These are phyloP conservation scores for Scaptodrosophila lebanonensis DNA, from an alignment of 1,140 invertebrate genomes.

Conservation along the genomic window DNA sequence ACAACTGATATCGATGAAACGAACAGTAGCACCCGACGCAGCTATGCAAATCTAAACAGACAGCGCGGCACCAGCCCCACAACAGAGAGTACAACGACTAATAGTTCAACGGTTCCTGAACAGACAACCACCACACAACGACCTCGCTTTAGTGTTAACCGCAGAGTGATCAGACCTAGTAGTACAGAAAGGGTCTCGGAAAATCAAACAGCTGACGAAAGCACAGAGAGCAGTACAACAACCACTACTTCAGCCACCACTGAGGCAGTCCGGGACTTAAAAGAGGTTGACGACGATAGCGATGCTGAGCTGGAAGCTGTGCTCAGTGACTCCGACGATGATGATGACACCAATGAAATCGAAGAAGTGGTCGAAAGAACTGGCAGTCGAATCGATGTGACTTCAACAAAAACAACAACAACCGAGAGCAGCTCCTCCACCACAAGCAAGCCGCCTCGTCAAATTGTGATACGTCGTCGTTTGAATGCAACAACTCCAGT, in stretches of 20 bases:
- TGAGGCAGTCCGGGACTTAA: too few species aligned
- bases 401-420: background rate
- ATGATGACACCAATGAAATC: background rate
- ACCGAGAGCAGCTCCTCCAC: background rate
- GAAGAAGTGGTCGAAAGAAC: slow-evolving; percentile 12
- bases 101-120: too few species aligned
- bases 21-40: background rate
- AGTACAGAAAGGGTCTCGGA: background rate
- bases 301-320: too few species aligned
- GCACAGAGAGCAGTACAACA: too few species aligned
- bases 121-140: background rate
- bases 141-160: background rate
- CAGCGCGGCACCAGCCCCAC: too few species aligned
- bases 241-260: too few species aligned
- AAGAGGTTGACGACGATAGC: too few species aligned
- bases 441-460: slow-evolving; percentile 18
- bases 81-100: background rate
- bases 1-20: slow-evolving; percentile 7
- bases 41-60: slow-evolving; percentile 4
- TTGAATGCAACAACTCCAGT: slow-evolving; percentile 21
- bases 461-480: slow-evolving; percentile 33
- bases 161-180: background rate
- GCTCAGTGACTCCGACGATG: too few species aligned
- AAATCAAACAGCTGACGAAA: background rate
- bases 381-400: slow-evolving; percentile 13